phyloP scores from a whole-genome alignment of 1,140 invertebrate species.

The Trichonephila clavipes region DNA sequence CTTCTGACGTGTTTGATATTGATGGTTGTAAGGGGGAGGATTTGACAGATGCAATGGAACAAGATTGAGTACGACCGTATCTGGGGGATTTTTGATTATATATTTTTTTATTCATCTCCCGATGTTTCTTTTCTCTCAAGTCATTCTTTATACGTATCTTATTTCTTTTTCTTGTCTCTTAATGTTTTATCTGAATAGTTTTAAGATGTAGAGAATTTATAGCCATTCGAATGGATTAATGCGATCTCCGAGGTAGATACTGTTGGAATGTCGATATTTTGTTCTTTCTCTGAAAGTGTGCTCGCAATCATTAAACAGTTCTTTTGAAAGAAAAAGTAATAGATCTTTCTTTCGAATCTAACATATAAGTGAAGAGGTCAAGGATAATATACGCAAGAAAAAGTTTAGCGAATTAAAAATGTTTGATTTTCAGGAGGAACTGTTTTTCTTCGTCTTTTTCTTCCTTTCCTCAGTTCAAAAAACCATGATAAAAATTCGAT shows the following conservation, averaged over 20 bases:
- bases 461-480: too few relatives aligned
- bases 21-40: constrained; percentile 69
- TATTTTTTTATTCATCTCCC: constrained; percentile 40
- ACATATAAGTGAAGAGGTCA: constrained; percentile 29
- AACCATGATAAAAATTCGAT: too few relatives aligned
- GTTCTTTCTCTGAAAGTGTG: constrained; percentile 31
- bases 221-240: constrained; percentile 72
- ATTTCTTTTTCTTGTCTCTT: neutral
- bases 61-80: constrained; percentile 68
- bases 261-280: constrained; percentile 50
- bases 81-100: constrained; percentile 59
- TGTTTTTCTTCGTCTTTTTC: too few relatives aligned
- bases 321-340: constrained; percentile 23
- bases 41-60: constrained; percentile 74
- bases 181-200: constrained; percentile 38
- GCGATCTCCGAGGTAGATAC: constrained; percentile 61
- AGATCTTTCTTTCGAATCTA: constrained; percentile 55
- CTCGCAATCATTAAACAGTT: constrained; percentile 69
- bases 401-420: neutral
- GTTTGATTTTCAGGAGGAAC: neutral
- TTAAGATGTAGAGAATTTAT: constrained; percentile 67
- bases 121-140: constrained; percentile 50
- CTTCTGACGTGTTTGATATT: constrained; percentile 66
- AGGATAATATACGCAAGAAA: constrained; percentile 9
- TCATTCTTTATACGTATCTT: constrained; percentile 62